Conservation (phyloP, 2,888 invertebrate species). For the Torymus aiolomorphi region DNA sequence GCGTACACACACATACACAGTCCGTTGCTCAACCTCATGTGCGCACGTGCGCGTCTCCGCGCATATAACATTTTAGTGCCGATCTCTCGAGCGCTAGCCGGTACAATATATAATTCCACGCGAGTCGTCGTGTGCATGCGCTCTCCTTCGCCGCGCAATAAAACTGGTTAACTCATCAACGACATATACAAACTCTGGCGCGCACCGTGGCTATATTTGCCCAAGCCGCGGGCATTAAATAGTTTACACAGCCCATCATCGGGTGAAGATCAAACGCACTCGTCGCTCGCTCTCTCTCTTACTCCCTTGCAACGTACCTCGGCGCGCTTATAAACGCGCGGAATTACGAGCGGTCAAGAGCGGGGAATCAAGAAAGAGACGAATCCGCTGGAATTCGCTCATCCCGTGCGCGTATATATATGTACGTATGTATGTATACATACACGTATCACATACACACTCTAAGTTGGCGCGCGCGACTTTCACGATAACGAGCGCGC, state of each 20-base stretch:
- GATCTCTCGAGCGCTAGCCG: neutral
- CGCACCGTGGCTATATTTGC: neutral
- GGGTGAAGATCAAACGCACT: conserved; percentile 37
- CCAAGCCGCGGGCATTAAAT: conserved; percentile 21
- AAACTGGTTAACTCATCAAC: conserved; percentile 48
- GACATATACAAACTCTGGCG: conserved; percentile 2
- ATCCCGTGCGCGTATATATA: neutral
- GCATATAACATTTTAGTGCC: conserved; percentile 8
- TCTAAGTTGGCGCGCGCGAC: conserved; percentile 54
- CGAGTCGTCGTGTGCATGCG: neutral
- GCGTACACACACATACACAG: no score
- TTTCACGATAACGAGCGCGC: conserved; percentile 72
- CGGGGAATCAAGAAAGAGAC: conserved; percentile 20
- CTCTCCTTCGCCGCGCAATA: conserved; percentile 29
- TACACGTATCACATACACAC: neutral
- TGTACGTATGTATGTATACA: no score
- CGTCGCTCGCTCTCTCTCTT: neutral
- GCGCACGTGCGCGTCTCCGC: neutral
- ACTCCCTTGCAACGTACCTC: neutral
- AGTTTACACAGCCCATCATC: conserved; percentile 37
- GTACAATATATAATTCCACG: neutral
- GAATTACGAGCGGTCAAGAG: neutral
- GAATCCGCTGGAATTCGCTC: conserved; percentile 52
- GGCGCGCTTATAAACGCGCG: conserved; percentile 11
- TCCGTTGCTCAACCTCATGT: no score